phyloP scores from a whole-genome alignment of 35 echinoderm and acorn worm species.

The Ptychodera flava region DNA sequence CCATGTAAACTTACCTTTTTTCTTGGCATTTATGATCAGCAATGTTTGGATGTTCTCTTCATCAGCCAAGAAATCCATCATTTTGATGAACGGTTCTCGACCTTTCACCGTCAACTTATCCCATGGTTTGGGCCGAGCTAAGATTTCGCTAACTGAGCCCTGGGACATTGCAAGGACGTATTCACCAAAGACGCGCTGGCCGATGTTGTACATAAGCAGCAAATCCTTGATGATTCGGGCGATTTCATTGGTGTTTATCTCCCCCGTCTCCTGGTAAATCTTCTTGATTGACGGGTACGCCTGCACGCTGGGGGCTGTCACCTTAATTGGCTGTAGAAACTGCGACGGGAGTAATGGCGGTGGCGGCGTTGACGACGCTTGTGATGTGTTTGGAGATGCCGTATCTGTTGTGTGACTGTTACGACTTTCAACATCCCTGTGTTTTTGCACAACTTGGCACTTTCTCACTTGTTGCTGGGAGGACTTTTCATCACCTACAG shows the following conservation, averaged over 20 bases:
- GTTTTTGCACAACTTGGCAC: not conserved
- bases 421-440: too few relatives aligned
- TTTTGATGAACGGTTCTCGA: constrained; percentile 94
- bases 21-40: constrained; percentile 77
- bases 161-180: constrained; percentile 80
- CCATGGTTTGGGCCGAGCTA: constrained; percentile 91
- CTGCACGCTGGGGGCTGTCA: not conserved
- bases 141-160: constrained; percentile 92
- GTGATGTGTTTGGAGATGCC: not conserved
- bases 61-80: constrained; percentile 92
- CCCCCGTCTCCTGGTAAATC: not conserved
- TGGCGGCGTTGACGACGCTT: not conserved
- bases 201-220: constrained; percentile 74
- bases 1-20: constrained; percentile 87
- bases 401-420: not conserved
- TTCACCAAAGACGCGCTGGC: constrained; percentile 91
- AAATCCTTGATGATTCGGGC: constrained; percentile 86
- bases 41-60: constrained; percentile 65
- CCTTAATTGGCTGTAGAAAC: not conserved
- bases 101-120: constrained; percentile 92
- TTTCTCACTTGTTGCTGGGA: not conserved
- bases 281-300: not conserved
- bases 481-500: not conserved
- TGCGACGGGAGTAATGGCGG: not conserved
- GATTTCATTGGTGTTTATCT: constrained; percentile 73